Conservation (phyloP, 1,140 invertebrate genomes). For the Pseudobourletiella spinata region DNA sequence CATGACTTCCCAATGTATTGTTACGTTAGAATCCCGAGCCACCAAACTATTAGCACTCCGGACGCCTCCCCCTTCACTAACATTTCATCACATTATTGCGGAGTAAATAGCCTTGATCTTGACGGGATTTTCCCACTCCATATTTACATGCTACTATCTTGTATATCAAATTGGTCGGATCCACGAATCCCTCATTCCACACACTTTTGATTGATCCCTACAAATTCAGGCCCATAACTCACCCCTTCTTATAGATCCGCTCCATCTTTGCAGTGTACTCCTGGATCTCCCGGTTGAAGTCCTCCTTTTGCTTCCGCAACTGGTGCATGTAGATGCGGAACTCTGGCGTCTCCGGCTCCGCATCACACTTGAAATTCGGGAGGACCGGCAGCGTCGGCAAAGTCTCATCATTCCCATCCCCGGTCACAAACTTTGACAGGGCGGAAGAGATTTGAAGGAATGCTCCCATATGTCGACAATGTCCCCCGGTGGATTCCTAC, state of each 20-base stretch:
- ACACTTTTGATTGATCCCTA: background rate
- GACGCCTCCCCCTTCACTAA: too few relatives aligned
- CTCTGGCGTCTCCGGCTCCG: background rate
- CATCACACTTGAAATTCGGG: conserved; percentile 4
- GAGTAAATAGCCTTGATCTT: too few relatives aligned
- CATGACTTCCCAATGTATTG: too few relatives aligned
- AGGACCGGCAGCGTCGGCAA: conserved; percentile 3
- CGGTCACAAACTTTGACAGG: background rate
- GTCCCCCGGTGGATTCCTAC: too few relatives aligned
- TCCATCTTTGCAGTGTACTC: conserved; percentile 4
- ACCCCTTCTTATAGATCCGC: background rate
- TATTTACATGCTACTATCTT: background rate
- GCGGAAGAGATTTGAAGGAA: background rate
- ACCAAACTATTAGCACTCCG: too few relatives aligned
- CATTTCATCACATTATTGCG: too few relatives aligned
- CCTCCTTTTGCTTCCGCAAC: conserved; percentile 8
- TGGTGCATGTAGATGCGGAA: background rate
- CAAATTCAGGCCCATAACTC: background rate
- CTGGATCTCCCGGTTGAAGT: conserved; percentile 1
- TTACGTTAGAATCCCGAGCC: too few relatives aligned
- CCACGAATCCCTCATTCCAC: background rate
- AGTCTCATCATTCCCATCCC: background rate
- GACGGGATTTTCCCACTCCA: background rate
- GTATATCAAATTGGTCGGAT: background rate
- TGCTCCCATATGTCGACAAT: too few relatives aligned